Conservation (phyloP, 2,113 vertebrate genomes). For the chimpanzee (Pan troglodytes) region NHGRI_mPanTro3-v2.1_pri NC_072402.2:139053001-139053500, state of each 20-base stretch:
- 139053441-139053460: conserved; percentile 77
- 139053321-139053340: conserved; percentile 77
- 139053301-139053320: conserved; percentile 83
- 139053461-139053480: conserved; percentile 72
- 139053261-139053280: conserved; percentile 75
- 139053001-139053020: conserved; percentile 74
- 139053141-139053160: conserved; percentile 65
- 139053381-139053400: conserved; percentile 77
- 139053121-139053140: conserved; percentile 77
- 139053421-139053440: conserved; percentile 82
- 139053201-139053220: conserved; percentile 76
- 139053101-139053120: conserved; percentile 79
- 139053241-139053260: conserved; percentile 81
- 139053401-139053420: conserved; percentile 80
- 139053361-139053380: conserved; percentile 67
- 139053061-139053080: conserved; percentile 79
- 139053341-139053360: conserved; percentile 74
- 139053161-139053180: conserved; percentile 71
- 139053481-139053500: conserved; percentile 80
- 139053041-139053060: conserved; percentile 76
- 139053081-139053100: conserved; percentile 80
- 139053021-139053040: conserved; percentile 82
- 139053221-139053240: conserved; percentile 73
- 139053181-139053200: conserved; percentile 77
- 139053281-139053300: conserved; percentile 73